Percentiles rank a stretch among this genome's conserved stretches.
These are phyloP conservation scores for Amblyopsis hoosieri DNA, from an alignment of 2,797 vertebrate species.

Conservation along the genomic window DNA sequence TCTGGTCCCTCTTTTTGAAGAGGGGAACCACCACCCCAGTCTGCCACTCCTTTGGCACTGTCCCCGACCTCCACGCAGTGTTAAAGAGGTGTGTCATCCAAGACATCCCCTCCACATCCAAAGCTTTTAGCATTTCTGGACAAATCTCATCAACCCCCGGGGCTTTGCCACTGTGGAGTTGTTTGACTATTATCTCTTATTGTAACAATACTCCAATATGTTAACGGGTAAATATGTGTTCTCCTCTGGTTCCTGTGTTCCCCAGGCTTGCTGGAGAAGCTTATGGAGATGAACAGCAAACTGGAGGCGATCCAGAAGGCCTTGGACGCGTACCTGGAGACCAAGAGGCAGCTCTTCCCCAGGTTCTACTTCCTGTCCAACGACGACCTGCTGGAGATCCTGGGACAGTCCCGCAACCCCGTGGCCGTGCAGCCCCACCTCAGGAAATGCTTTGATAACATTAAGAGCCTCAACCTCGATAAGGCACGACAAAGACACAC, in stretches of 20 bases:
- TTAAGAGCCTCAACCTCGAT: conserved; percentile 80
- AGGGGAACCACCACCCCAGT: too few species aligned
- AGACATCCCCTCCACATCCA: too few species aligned
- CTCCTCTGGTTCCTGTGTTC: background rate
- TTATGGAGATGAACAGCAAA: conserved; percentile 78
- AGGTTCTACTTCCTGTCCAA: conserved; percentile 92
- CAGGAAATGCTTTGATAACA: conserved; percentile 91
- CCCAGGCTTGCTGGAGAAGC: conserved; percentile 80
- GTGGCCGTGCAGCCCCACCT: conserved; percentile 87
- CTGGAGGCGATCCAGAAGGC: conserved; percentile 90
- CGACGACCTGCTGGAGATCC: conserved; percentile 89
- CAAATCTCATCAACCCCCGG: too few species aligned
- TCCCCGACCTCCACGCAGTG: too few species aligned
- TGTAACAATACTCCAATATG: too few species aligned
- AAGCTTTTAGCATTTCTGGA: too few species aligned
- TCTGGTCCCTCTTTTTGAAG: too few species aligned
- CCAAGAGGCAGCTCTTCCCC: conserved; percentile 88
- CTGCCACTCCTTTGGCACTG: too few species aligned
- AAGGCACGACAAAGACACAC: conserved; percentile 66
- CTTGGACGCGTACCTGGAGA: conserved; percentile 88
- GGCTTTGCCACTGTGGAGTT: too few species aligned
- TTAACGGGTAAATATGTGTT: background rate
- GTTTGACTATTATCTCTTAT: too few species aligned
- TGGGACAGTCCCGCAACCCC: conserved; percentile 88
- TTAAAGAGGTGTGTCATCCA: too few species aligned